These are phyloP conservation scores for Drosophila ogumai DNA, from an alignment of 1,140 invertebrate genomes.

Conservation along the genomic window DNA sequence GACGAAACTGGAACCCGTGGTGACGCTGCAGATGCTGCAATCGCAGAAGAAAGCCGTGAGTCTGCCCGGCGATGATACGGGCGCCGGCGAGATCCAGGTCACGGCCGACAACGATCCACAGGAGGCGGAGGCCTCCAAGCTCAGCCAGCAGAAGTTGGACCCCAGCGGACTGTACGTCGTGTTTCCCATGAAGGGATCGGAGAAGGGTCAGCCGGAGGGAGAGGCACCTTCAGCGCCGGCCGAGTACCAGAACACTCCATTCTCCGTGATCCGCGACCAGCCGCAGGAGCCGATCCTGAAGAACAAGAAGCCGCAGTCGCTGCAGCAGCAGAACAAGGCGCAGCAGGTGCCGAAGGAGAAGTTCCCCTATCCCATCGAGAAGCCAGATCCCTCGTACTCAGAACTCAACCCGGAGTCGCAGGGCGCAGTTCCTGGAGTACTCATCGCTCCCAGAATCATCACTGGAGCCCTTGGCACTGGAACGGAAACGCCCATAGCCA, in stretches of 20 bases:
- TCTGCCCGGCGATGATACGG: constrained; percentile 64
- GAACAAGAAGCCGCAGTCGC: constrained; percentile 81
- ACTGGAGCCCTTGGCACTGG: constrained; percentile 66
- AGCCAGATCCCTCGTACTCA: constrained; percentile 83
- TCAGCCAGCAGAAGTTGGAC: constrained; percentile 38
- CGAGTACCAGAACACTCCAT: constrained; percentile 82
- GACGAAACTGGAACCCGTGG: constrained; percentile 84
- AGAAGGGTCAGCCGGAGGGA: constrained; percentile 31
- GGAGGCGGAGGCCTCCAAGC: constrained; percentile 48
- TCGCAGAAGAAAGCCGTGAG: constrained; percentile 81
- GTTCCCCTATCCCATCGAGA: constrained; percentile 88
- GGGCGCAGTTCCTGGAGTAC: constrained; percentile 48
- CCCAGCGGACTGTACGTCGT: constrained; percentile 87
- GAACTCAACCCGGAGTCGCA: constrained; percentile 52
- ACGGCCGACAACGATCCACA: constrained; percentile 82
- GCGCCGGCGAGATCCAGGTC: constrained; percentile 74
- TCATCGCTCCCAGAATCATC: constrained; percentile 72
- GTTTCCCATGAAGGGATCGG: constrained; percentile 86
- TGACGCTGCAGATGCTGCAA: constrained; percentile 89
- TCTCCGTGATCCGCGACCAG: constrained; percentile 85
- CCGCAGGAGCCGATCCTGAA: constrained; percentile 86
- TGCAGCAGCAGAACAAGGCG: constrained; percentile 71
- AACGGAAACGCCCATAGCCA: constrained; percentile 86
- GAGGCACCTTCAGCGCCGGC: constrained; percentile 57
- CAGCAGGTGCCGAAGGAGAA: constrained; percentile 85